A percentile compares a stretch with the other conserved stretches of the same genome.
Evolutionary conservation across 1,140 invertebrate species (phyloP).

Genomic region (Probaryconus sp.): DNA sequence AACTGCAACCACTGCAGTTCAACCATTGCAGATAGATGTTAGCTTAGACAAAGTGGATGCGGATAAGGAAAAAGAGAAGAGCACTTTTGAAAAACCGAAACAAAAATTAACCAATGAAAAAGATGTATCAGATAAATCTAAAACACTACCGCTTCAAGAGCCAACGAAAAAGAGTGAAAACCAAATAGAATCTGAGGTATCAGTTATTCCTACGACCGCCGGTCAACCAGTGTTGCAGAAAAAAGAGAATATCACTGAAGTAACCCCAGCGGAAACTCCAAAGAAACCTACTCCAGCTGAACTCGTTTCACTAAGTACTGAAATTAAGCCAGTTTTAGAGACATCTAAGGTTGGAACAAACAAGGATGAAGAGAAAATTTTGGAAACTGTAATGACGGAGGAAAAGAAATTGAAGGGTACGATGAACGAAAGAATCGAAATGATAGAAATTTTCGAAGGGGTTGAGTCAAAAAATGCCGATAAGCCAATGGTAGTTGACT

Average conservation of each 20-base stretch:
- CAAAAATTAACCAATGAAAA: no score
- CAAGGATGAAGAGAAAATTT: not conserved
- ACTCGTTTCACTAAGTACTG: not conserved
- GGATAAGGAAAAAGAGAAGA: slow-evolving; percentile 42
- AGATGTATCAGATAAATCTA: no score
- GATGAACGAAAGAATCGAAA: slow-evolving; percentile 38
- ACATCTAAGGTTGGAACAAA: slow-evolving; percentile 1
- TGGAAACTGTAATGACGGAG: not conserved
- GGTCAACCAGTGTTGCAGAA: slow-evolving; percentile 1
- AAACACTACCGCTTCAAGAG: no score
- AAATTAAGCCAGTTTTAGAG: slow-evolving; percentile 9
- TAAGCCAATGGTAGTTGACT: slow-evolving; percentile 24
- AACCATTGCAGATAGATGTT: slow-evolving; percentile 72
- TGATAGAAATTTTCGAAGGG: slow-evolving; percentile 10
- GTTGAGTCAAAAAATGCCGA: slow-evolving; percentile 21
- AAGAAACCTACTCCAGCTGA: slow-evolving; percentile 2
- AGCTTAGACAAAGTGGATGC: no score
- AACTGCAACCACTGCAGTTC: slow-evolving; percentile 72
- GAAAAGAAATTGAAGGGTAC: slow-evolving; percentile 20
- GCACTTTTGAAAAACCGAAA: no score
- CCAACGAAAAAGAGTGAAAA: slow-evolving; percentile 17
- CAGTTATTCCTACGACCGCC: not conserved
- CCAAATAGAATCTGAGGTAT: not conserved
- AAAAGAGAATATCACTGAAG: slow-evolving; percentile 7
- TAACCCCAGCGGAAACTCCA: not conserved